These are phyloP conservation scores for Frankliniella fusca DNA, from an alignment of 2,888 invertebrate genomes.

Conservation along the genomic window DNA sequence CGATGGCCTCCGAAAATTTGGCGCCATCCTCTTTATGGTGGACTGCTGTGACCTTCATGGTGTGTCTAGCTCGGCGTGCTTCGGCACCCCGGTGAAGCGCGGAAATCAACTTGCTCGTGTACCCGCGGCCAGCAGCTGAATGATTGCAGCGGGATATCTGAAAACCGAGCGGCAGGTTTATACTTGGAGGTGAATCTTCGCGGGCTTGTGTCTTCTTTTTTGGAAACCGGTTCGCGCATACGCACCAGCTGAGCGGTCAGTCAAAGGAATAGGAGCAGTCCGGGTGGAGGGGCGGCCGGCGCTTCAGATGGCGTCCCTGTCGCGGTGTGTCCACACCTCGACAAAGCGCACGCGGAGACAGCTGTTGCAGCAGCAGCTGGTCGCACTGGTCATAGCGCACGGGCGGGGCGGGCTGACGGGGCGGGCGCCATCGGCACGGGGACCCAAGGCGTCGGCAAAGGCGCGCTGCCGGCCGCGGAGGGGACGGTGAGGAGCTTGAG, in stretches of 20 bases:
- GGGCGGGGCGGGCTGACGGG: background rate
- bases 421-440: too few relatives aligned
- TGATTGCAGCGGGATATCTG: too few relatives aligned
- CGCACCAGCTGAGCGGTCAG: too few relatives aligned
- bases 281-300: background rate
- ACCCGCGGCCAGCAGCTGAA: too few relatives aligned
- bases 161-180: too few relatives aligned
- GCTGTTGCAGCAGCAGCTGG: constrained; percentile 13
- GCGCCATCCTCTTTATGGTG: background rate
- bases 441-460: background rate
- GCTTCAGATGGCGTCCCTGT: constrained; percentile 3
- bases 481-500: too few relatives aligned
- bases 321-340: background rate
- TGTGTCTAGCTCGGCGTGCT: background rate
- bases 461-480: background rate
- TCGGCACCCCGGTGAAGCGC: too few relatives aligned
- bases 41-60: background rate
- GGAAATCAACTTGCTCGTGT: too few relatives aligned
- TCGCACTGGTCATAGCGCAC: constrained; percentile 8
- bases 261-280: too few relatives aligned
- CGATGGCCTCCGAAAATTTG: background rate
- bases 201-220: too few relatives aligned
- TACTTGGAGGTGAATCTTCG: too few relatives aligned
- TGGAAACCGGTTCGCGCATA: too few relatives aligned
- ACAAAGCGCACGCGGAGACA: background rate